These are phyloP conservation scores for Gallinago nigripennis DNA, from an alignment of 2,797 vertebrate genomes.

Conservation along the genomic window DNA sequence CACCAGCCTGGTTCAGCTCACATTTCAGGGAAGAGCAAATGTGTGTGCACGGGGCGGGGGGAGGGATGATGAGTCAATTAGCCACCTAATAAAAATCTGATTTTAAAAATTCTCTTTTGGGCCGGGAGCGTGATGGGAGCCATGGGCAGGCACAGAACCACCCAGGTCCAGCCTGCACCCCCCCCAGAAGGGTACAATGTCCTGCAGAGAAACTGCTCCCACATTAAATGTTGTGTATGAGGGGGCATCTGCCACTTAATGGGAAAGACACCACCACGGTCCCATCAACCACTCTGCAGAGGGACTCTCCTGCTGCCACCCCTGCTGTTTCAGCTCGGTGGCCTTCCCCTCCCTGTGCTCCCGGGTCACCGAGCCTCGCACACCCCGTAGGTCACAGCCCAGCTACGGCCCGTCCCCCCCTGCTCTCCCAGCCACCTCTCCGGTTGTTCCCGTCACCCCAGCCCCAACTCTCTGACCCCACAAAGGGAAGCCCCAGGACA, in stretches of 20 bases:
- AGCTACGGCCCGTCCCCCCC: background rate
- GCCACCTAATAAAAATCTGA: background rate
- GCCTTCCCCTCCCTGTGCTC: background rate
- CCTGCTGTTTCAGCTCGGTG: accelerated
- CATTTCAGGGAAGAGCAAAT: slow-evolving; percentile 42
- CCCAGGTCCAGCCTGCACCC: background rate
- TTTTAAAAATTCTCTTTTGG: background rate
- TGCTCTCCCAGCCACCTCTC: background rate
- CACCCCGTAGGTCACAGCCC: background rate
- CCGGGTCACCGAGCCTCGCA: accelerated
- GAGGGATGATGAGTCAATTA: slow-evolving; percentile 37
- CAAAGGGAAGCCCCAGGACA: background rate
- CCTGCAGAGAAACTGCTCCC: background rate
- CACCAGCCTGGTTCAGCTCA: background rate
- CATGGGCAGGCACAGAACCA: accelerated
- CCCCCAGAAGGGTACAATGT: background rate
- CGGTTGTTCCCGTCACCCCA: background rate
- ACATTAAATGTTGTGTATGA: accelerated
- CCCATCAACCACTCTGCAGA: background rate
- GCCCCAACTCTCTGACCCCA: background rate
- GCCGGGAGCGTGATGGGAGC: accelerated
- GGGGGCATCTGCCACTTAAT: background rate
- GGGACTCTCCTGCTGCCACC: background rate
- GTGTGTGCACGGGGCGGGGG: background rate
- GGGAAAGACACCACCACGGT: background rate